Evolutionary conservation across 2,113 vertebrate genomes (phyloP).

Genomic region (Oreochromis niloticus): DNA sequence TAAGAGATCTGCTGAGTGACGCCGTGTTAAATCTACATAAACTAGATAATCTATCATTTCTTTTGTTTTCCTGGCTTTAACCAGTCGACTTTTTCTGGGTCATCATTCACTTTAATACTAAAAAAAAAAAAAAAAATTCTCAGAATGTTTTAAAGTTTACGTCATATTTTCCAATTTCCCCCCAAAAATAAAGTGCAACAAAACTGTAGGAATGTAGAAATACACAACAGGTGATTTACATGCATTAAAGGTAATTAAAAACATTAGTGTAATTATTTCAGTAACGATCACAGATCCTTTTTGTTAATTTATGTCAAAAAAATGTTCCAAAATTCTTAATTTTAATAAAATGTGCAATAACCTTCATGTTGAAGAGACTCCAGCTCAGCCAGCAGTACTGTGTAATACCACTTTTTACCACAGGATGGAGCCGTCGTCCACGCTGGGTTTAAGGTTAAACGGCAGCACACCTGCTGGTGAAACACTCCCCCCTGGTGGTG

Average conservation of each 20-base stretch:
- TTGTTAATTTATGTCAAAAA: not conserved
- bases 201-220: not conserved
- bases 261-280: not conserved
- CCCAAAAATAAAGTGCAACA: not conserved
- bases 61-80: not conserved
- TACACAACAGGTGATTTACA: not conserved
- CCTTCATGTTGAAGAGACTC: no score
- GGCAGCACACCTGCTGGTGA: not conserved
- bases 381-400: not conserved
- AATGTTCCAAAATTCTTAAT: not conserved
- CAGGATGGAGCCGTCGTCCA: fast-evolving
- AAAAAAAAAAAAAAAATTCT: not conserved
- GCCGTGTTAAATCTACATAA: not conserved
- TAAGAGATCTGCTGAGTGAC: not conserved
- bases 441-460: not conserved
- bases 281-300: not conserved
- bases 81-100: not conserved
- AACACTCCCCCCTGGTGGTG: not conserved
- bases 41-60: not conserved
- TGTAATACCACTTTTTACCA: not conserved
- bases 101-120: not conserved
- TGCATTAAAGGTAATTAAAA: not conserved
- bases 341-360: not conserved
- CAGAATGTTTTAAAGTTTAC: not conserved
- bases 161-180: not conserved